phyloP scores from a whole-genome alignment of 2,888 invertebrate species.

The Lycaena phlaeas region DNA sequence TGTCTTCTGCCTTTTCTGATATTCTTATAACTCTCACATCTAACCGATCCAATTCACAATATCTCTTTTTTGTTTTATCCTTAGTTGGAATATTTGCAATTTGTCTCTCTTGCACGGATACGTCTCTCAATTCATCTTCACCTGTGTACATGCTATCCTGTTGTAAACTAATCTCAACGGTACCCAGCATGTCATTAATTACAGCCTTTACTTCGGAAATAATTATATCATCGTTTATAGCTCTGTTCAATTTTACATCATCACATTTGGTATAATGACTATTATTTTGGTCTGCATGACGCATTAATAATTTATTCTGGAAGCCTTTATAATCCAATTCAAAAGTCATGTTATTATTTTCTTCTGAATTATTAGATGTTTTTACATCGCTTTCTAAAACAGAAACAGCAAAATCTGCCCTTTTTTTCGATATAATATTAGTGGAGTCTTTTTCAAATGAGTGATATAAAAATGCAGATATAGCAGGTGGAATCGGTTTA shows the following conservation, averaged over 20 bases:
- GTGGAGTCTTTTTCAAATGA: constrained; percentile 32
- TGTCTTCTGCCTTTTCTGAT: constrained; percentile 28
- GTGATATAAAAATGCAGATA: constrained; percentile 50
- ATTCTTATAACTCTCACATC: constrained; percentile 78
- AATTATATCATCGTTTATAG: constrained; percentile 13
- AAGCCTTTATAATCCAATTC: constrained; percentile 72
- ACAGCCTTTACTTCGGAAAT: constrained; percentile 45
- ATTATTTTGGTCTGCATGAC: constrained; percentile 29
- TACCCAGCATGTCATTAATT: constrained; percentile 67
- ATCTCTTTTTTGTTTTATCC: constrained; percentile 47
- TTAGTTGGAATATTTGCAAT: constrained; percentile 24
- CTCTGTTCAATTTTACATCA: constrained; percentile 7
- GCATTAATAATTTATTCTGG: constrained; percentile 71
- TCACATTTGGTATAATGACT: too few species aligned
- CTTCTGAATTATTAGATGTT: constrained; percentile 28
- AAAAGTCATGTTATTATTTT: constrained; percentile 58
- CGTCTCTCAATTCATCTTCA: constrained; percentile 39
- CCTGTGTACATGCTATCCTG: constrained; percentile 61
- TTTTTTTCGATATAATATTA: constrained; percentile 53
- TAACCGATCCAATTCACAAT: constrained; percentile 72
- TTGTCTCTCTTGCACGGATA: constrained; percentile 7
- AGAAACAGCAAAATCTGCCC: constrained; percentile 72
- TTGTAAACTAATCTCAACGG: constrained; percentile 74
- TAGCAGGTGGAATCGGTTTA: constrained; percentile 49
- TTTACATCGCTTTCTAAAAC: constrained; percentile 45